Evolutionary conservation across 1,140 invertebrate species (phyloP), one percentile per base, ranked within the genome.

Genomic region (Hyposmocoma kahamanoa): DNA sequence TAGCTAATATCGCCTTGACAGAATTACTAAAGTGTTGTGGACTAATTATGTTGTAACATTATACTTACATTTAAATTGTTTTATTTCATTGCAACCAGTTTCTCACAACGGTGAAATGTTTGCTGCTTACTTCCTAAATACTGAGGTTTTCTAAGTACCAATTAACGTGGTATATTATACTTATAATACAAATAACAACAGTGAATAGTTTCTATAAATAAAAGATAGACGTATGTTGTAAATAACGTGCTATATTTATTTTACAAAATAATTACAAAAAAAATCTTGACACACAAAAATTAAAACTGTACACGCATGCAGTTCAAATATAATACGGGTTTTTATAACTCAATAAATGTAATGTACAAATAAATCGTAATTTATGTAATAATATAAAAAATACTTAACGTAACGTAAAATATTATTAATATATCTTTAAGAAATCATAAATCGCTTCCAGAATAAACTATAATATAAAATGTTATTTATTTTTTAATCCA

Each of bases 211-310:
- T n/a, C n/a, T n/a, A n/a, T n/a, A n/a, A n/a, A n/a, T n/a, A n/a
- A n/a, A n/a, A n/a, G n/a, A n/a, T n/a, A n/a, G n/a, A n/a, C n/a
- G n/a, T 46, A 36, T 74, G 67, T 78, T 84, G 81, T 84, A 84
- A 84, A 84, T 84, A 84, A 80, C 72, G 81, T 84, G 79, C 79
- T 83, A 81, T 84, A 82, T 84, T 84, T 83, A 84, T 74, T 75
- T 78, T 84, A 84, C 77, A 84, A 84, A 84, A 82, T 84, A 83
- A 82, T 81, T 80, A 84, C 73, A 82, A 82, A 81, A 72, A 72
- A 41, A 76, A 81, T 60, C 65, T 74, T 65, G 71, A 84, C 79
- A 83, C 81, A 78, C 81, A 74, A 76, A 26, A 75, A 73, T 72
- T 56, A 72, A 72, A 59, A 80, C 81, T 84, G 79, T 84, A 84